Evolutionary conservation across 2,888 invertebrate genomes (phyloP), one percentile per base, ranked within the genome.

Genomic region (Conus canariensis): DNA sequence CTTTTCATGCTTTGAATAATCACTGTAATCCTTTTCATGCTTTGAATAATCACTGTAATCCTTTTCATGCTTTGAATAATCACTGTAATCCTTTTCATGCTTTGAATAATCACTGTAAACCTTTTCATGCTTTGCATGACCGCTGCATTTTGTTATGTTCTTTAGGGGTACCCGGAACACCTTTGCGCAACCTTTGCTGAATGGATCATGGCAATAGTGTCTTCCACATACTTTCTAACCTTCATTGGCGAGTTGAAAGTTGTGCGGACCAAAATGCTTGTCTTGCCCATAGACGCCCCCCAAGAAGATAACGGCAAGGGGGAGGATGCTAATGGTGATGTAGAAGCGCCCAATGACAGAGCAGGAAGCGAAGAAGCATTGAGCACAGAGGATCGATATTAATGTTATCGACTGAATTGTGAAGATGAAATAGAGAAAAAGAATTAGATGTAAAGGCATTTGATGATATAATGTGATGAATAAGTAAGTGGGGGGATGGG

Each of bases 151-250:
- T 45, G 45, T 45, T 45, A 45, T 45, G 45, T 70, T 30, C 58
- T 67, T 22, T 56, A 89, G 89, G 89, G 89, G 16, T 89, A 89
- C 85, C 30, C 67, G 67, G 89, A 89, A 70, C 89, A 89, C 19
- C 64, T 89, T 0, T n/a, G 25, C n/a, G 89, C 89, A 6, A 83
- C 85, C 9, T 70, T 85, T 19, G 56, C 89, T 4, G 89, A 89
- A 45, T 89, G 89, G 89, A 45, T 89, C 10, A 89, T 89, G 89
- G 85, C 89, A 0, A 8, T 89, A 10, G 83, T 85, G 58, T 85
- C 85, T 12, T 89, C 89, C 9, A 16, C 70, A 19, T 89, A 82
- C 25, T 89, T 89, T 59, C 56, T 89, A 58, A 85, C 89, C 2
- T 89, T 85, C 67, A 45, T 85, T 6, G 60, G 58, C 19, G 89